Evolutionary conservation across 2,888 invertebrate genomes (phyloP).

Genomic region (Aporophyla nigra): DNA sequence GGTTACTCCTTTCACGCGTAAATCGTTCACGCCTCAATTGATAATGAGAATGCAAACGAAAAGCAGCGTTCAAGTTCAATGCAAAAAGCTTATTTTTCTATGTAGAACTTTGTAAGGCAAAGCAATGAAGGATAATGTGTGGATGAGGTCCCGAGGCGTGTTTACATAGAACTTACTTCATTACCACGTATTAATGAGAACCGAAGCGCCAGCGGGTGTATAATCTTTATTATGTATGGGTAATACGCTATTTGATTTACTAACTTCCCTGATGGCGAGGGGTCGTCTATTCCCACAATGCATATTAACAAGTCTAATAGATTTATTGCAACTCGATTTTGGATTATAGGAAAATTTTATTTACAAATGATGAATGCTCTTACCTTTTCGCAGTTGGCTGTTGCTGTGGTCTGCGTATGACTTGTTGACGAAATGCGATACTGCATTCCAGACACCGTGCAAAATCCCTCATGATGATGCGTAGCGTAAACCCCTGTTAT

Average conservation of each 20-base stretch:
- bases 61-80: conserved; percentile 68
- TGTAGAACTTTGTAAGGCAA: conserved; percentile 70
- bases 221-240: conserved; percentile 78
- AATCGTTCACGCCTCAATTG: conserved; percentile 79
- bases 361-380: conserved; percentile 66
- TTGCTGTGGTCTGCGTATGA: conserved; percentile 96
- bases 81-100: conserved; percentile 80
- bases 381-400: conserved; percentile 94
- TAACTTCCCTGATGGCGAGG: conserved; percentile 68
- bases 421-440: conserved; percentile 97
- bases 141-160: conserved; percentile 84
- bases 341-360: conserved; percentile 11
- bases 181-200: conserved; percentile 87
- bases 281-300: conserved; percentile 33
- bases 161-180: conserved; percentile 89
- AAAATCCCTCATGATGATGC: conserved; percentile 96
- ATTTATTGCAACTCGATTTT: conserved; percentile 26
- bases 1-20: conserved; percentile 80
- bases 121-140: conserved; percentile 82
- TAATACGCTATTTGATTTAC: conserved; percentile 77
- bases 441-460: conserved; percentile 96
- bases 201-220: conserved; percentile 78
- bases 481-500: conserved; percentile 96
- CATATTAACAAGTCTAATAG: conserved; percentile 46
- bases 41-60: conserved; percentile 67